A percentile compares a stretch with the other conserved stretches of the same genome.
Conservation (phyloP, 1,140 invertebrate species). For the Gryllus bimaculatus region DNA sequence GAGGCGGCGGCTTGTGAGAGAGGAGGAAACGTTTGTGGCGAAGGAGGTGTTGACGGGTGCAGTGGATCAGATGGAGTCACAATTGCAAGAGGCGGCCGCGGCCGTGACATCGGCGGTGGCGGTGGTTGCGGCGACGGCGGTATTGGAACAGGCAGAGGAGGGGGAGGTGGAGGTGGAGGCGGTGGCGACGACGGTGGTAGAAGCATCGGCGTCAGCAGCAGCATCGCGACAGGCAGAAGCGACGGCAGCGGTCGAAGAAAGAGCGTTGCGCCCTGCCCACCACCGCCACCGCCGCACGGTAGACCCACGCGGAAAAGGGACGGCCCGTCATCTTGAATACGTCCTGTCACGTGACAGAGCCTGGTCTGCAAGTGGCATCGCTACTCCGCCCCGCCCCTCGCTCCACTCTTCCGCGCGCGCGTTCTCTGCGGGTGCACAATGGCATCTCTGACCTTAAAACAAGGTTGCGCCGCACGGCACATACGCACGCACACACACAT, state of each 20-base stretch:
- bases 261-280: no score
- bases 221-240: no score
- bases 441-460: constrained; percentile 14
- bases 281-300: no score
- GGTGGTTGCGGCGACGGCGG: neutral
- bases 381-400: neutral
- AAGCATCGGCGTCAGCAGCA: no score
- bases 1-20: neutral
- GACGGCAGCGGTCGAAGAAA: no score
- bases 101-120: neutral
- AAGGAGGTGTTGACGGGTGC: neutral
- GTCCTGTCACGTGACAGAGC: constrained; percentile 14
- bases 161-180: no score
- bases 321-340: constrained; percentile 20
- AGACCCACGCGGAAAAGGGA: neutral
- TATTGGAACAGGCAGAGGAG: no score
- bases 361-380: constrained; percentile 21
- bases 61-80: neutral
- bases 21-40: neutral
- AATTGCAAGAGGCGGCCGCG: neutral
- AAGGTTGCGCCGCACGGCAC: neutral
- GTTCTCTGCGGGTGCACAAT: constrained; percentile 7
- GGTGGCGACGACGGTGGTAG: no score
- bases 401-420: neutral
- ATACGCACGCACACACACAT: neutral